Evolutionary conservation across 2,888 invertebrate genomes (phyloP).

Genomic region (Drosophila phalerata): DNA sequence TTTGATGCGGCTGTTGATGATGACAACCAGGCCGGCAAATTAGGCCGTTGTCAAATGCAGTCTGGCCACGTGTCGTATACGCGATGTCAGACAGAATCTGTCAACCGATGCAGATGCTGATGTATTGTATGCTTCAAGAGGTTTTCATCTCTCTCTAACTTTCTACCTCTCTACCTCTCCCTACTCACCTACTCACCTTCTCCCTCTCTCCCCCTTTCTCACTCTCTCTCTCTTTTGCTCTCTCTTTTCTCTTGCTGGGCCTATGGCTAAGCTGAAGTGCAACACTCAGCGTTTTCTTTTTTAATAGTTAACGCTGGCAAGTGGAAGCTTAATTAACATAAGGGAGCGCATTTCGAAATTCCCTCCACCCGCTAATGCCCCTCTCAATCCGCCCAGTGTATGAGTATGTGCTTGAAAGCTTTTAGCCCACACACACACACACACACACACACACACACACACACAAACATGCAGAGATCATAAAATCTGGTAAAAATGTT

Average conservation of each 20-base stretch:
- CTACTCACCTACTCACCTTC: too few relatives aligned
- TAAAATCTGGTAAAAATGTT: conserved; percentile 54
- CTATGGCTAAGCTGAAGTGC: conserved; percentile 49
- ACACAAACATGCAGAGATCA: conserved; percentile 30
- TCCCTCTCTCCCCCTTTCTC: not conserved
- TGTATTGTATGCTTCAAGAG: conserved; percentile 29
- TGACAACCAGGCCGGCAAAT: conserved; percentile 19
- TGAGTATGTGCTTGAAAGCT: conserved; percentile 72
- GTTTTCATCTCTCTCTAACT: not conserved
- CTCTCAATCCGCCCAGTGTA: conserved; percentile 10
- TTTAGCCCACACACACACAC: conserved; percentile 52
- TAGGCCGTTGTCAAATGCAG: conserved; percentile 47
- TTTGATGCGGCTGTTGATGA: conserved; percentile 3
- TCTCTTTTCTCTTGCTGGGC: conserved; percentile 1
- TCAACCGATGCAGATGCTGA: conserved; percentile 13
- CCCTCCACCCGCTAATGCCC: not conserved
- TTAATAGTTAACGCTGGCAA: conserved; percentile 71
- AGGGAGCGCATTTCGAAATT: conserved; percentile 59
- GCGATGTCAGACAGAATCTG: conserved; percentile 30
- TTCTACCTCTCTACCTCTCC: not conserved
- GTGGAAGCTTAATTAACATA: conserved; percentile 78
- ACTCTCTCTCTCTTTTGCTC: not conserved
- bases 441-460: conserved; percentile 32
- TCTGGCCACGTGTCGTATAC: conserved; percentile 44
- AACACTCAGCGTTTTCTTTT: conserved; percentile 71